These are phyloP conservation scores for Nycticorax nycticorax DNA, from an alignment of 2,113 vertebrate genomes.

Conservation along the genomic window DNA sequence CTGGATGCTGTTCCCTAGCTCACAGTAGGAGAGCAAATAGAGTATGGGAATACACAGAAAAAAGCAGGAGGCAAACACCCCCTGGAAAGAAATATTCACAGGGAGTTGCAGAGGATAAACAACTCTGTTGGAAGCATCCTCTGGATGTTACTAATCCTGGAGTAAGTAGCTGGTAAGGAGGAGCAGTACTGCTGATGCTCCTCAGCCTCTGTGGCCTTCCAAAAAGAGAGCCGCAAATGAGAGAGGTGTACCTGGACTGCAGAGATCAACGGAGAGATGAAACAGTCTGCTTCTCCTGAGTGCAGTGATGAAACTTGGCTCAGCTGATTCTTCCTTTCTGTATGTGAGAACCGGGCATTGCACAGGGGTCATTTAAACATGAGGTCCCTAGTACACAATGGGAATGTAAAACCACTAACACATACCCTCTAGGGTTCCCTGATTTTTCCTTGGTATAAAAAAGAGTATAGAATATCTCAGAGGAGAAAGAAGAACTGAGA, in stretches of 20 bases:
- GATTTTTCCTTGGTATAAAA: background rate
- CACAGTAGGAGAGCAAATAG: background rate
- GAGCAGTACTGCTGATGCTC: background rate
- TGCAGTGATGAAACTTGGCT: background rate
- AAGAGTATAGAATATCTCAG: background rate
- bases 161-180: background rate
- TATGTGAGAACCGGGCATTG: background rate
- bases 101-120: background rate
- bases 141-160: background rate
- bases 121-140: background rate
- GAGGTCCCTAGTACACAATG: background rate
- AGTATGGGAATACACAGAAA: background rate
- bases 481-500: background rate
- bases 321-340: background rate
- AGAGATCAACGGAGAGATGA: background rate
- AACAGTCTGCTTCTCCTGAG: background rate
- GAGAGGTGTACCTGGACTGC: background rate
- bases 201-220: background rate
- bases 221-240: background rate
- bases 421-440: background rate
- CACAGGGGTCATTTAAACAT: background rate
- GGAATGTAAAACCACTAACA: background rate
- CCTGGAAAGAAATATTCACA: background rate
- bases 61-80: background rate
- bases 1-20: background rate